Evolutionary conservation across 2,888 invertebrate genomes (phyloP), one percentile per base, ranked within the genome.

Genomic region (Acanthococcus lagerstroemiae): DNA sequence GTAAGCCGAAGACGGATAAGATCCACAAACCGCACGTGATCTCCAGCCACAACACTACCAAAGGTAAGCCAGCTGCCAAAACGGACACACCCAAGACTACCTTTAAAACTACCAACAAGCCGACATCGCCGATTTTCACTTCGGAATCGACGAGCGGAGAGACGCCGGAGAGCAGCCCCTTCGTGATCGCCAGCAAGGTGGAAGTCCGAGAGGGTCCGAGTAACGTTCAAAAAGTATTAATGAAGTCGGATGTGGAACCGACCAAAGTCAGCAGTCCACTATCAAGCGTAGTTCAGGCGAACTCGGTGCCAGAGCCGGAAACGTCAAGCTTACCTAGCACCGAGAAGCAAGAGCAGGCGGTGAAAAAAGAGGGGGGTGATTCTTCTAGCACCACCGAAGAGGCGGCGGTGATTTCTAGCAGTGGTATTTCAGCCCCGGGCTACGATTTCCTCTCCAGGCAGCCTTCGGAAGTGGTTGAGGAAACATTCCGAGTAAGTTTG

Each of bases 391-490:
- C 25, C 17, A 26, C 66, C 6, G 66, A 66, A n/a, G 66, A 66
- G 48, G 56, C 77, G 9, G 82, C 83, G 77, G 79, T 83, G 52
- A 80, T 82, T 22, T 73, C 65, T 73, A 81, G 82, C 70, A 83
- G 84, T 68, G 82, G 84, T 17, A 80, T 83, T 50, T 75, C 82
- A 9, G 87, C 87, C 69, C 88, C 89, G 0, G 90, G 90, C 77
- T 90, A 90, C 73, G 90, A 90, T 74, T 87, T 89, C 73, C 80
- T 90, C 3, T 90, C 90, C 6, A 82, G 89, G 45, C 90, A 91
- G 73, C 90, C 90, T 0, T 85, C 88, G 7, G 89, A 90, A 76
- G 85, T 87, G 70, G 85, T 88, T 6, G 90, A 90, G 75, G 90
- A 90, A 79, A 88, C 90, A 0, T 90, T 85, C 76, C 87, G 86